Evolutionary conservation across 1,140 invertebrate genomes (phyloP), one percentile per base, ranked within the genome.

Genomic region (Diabrotica virgifera): DNA sequence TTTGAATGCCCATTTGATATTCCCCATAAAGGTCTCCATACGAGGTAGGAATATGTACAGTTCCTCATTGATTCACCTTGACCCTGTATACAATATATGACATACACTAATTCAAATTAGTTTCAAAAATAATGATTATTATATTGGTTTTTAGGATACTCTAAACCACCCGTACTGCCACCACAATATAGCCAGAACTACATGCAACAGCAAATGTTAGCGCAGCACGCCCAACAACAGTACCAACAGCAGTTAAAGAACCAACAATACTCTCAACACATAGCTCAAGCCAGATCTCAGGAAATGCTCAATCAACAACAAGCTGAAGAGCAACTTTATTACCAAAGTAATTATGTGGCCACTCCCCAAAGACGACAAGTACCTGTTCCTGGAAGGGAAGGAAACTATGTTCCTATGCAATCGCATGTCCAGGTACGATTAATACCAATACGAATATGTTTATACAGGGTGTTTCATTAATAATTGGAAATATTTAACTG

Each of bases 171-270:
- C 9, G 14, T 79, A 71, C 80, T 80, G 24, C 80, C 80, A 37
- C 81, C 84, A 54, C 82, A 84, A 36, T 71, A 79, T 66, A 84
- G 82, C 74, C 85, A 82, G 56, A 85, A 86, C 63, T 74, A 87
- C 71, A 82, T 87, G 68, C 85, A 87, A 68, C 84, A 86, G 59
- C 85, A 86, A 60, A 77, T 85, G 64, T 74, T 81, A 5, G 68
- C 66, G 11, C 75, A 75, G 12, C 78, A 78, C 68, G n/a, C 74
- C 74, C 76, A 76, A 51, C 74, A 73, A 40, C 72, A 73, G 54
- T 79, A 80, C 24, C 82, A 83, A 52, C 78, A 76, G 54, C 63
- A 71, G 0, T 71, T 77, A 55, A 67, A 67, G 36, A 76, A 77
- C 63, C 75, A 75, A 51, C 73, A 79, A 54, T 82, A 83, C 36